Conservation (phyloP, 2,797 vertebrate species). For the Microctenopoma steveboyesi region DNA sequence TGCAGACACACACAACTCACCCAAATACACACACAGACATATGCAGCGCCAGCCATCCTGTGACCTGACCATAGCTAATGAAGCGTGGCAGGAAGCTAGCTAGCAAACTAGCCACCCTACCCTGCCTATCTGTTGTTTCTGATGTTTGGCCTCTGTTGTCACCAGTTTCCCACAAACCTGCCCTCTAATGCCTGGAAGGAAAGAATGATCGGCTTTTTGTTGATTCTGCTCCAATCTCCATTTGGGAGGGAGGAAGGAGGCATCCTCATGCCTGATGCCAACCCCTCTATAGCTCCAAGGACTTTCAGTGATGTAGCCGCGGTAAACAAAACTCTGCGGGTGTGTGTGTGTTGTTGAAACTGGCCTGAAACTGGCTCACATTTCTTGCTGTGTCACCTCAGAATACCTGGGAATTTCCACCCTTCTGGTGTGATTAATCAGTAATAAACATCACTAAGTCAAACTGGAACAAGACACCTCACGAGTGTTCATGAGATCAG, state of each 20-base stretch:
- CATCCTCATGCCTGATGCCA: slow-evolving; percentile 7
- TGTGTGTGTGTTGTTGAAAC: slow-evolving; percentile 35
- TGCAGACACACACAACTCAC: slow-evolving; percentile 25
- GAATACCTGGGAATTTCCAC: slow-evolving; percentile 51
- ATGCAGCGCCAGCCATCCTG: slow-evolving; percentile 35
- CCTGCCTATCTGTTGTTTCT: slow-evolving; percentile 51
- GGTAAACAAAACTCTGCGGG: slow-evolving; percentile 32
- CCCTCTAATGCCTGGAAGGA: slow-evolving; percentile 23
- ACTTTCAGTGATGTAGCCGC: slow-evolving; percentile 20
- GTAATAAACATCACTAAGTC: slow-evolving; percentile 65
- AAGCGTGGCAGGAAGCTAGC: slow-evolving; percentile 63
- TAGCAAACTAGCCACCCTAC: slow-evolving; percentile 44
- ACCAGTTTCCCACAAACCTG: slow-evolving; percentile 23
- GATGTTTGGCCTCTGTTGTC: slow-evolving; percentile 62
- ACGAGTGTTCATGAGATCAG: slow-evolving; percentile 57
- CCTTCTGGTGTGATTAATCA: slow-evolving; percentile 60
- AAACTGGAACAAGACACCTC: slow-evolving; percentile 70
- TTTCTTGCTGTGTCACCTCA: slow-evolving; percentile 5
- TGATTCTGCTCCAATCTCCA: slow-evolving; percentile 1
- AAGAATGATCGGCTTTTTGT: slow-evolving; percentile 16
- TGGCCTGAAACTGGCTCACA: slow-evolving; percentile 6
- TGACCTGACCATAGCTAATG: slow-evolving; percentile 71
- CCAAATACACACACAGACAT: slow-evolving; percentile 26
- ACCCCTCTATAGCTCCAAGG: neutral
- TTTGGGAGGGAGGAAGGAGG: slow-evolving; percentile 9